Base-by-base conservation (phyloP, 2,113 vertebrate species). In the Eolophus roseicapilla region DNA sequence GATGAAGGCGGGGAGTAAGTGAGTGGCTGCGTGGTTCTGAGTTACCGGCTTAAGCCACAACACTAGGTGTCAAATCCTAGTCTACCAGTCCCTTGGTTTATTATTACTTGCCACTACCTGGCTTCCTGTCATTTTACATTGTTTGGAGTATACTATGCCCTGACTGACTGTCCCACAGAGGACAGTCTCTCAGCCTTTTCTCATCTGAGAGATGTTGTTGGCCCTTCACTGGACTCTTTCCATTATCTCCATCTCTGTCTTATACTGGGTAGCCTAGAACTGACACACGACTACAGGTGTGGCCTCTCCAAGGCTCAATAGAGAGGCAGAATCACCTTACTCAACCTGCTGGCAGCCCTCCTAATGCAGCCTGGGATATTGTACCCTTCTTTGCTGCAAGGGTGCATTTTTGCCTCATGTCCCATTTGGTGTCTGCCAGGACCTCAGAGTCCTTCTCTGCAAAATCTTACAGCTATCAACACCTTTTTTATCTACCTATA, bases 71-170 rank as follows among this genome's bases (percentile, higher is more conserved):
- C 21, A 55, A 60, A 73, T 76, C 8, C 27, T 65, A 1, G 65
- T 68, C 13, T 7, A 64, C 24, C 23, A 46, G 23, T 52, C 23
- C 41, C 12, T n/a, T 79, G 10, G 20, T 49, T 55, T 47, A 39
- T 39, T 39, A 39, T 39, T 28, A 11, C 15, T 60, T 86, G 46
- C 41, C 24, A 27, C 25, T 33, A 10, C 0, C 1, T 13, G 52
- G 24, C 24, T 73, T 57, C 44, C 23, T 71, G 28, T 50, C 4
- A 33, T 53, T 80, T 68, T n/a, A 3, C 9, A 6, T 21, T 39
- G 11, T 27, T 71, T 0, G 0, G 10, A 44, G 10, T n/a, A 4
- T 35, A 4, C 6, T 60, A 0, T 52, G 29, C 11, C 7, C 21
- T 84, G 43, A 73, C 17, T 59, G 20, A 41, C 41, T 37, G 19